These are phyloP conservation scores for Leptinotarsa texana DNA, from an alignment of 1,140 invertebrate species.

Conservation along the genomic window DNA sequence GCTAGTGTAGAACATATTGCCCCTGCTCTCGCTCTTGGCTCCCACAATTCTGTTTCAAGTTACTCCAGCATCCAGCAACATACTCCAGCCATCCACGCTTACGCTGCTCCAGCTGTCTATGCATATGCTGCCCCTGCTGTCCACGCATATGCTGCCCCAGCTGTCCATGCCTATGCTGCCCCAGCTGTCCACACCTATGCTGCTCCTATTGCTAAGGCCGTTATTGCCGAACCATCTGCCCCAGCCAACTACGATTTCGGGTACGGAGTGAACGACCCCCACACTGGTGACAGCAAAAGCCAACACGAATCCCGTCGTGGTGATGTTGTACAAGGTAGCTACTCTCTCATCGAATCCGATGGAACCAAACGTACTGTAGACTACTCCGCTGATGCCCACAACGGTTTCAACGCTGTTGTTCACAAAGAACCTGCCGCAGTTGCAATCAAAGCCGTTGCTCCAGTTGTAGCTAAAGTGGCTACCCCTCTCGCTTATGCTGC, in stretches of 20 bases:
- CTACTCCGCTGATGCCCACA: constrained; percentile 57
- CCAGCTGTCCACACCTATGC: constrained; percentile 20
- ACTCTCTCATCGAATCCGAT: constrained; percentile 67
- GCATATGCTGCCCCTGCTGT: constrained; percentile 24
- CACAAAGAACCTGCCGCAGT: constrained; percentile 49
- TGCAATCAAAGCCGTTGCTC: constrained; percentile 16
- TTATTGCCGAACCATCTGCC: constrained; percentile 28
- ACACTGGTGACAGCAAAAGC: constrained; percentile 54
- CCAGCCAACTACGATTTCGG: constrained; percentile 44
- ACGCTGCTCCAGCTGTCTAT: background rate
- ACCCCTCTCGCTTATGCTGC: background rate
- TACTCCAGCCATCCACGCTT: background rate
- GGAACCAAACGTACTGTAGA: constrained; percentile 67
- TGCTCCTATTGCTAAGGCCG: constrained; percentile 45
- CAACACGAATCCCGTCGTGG: constrained; percentile 44
- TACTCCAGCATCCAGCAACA: constrained; percentile 15
- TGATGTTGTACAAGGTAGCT: constrained; percentile 56
- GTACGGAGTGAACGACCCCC: constrained; percentile 54
- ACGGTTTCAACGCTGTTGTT: constrained; percentile 8
- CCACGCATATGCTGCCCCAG: constrained; percentile 17
- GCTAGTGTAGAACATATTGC: constrained; percentile 43
- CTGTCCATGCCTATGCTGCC: constrained; percentile 4
- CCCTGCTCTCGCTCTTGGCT: constrained; percentile 41
- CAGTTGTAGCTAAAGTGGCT: constrained; percentile 7
- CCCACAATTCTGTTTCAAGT: constrained; percentile 9